Evolutionary conservation across 2,888 invertebrate genomes (phyloP), one percentile per base, ranked within the genome.

Genomic region (Digitonthophagus gazella): DNA sequence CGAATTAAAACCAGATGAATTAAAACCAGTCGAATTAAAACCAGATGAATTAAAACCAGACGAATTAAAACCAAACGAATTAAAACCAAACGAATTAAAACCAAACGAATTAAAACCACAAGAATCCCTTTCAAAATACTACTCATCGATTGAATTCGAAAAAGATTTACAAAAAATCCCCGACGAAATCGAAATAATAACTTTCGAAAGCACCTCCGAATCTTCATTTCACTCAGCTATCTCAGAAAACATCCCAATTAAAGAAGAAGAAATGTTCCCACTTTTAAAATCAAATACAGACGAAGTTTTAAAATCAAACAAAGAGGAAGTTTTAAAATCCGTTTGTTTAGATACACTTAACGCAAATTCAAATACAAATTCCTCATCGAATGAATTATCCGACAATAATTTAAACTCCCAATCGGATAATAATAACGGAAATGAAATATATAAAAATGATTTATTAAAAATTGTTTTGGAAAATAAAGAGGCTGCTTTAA

Each of bases 331-430:
- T 11, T n/a, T n/a, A n/a, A 44, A 44, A 44, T 44, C 28, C 8
- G 11, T 44, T 44, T 58, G 18, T 18, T 15, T 86, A 72, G 87
- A 86, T 78, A 78, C 86, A 0, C 85, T 86, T 70, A 82, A 87
- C 68, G 87, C 87, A 69, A 87, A 87, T 74, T 73, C 85, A 28
- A 85, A 85, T 75, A 66, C 65, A 4, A 66, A 72, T 64, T 64
- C 65, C 6, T 22, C 22, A 22, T 4, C 4, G 3, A 22, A 22
- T 6, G 19, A 71, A 64, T 18, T 70, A 14, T 64, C 66, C 16
- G 66, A 70, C 8, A 22, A 44, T 44, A 44, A n/a, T n/a, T n/a
- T n/a, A n/a, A n/a, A n/a, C n/a, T n/a, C n/a, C n/a, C n/a, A n/a
- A n/a, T n/a, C n/a, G n/a, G n/a, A n/a, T n/a, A n/a, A n/a, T n/a